Base-by-base conservation (phyloP, 2,888 invertebrate genomes). In the Seira musarum region DNA sequence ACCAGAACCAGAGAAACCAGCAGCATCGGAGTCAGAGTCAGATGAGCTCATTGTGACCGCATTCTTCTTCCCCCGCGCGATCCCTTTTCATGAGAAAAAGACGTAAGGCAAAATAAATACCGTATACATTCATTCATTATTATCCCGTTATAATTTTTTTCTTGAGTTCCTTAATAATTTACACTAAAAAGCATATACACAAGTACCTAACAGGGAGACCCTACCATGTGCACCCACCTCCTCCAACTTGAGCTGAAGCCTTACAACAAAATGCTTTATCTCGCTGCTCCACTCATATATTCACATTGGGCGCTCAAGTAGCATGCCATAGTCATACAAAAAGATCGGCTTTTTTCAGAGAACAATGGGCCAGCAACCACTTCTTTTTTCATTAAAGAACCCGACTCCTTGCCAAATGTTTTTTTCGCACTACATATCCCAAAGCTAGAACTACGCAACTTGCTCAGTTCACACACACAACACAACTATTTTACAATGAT, bases 11-110 rank as follows among this genome's bases (percentile, higher is more conserved):
- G n/a, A n/a, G n/a, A n/a, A n/a, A n/a, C n/a, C n/a, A n/a, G n/a
- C n/a, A n/a, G n/a, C n/a, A n/a, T n/a, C n/a, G n/a, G n/a, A n/a
- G n/a, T n/a, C 68, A 40, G 40, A 40, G 40, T 85, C 80, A 35
- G 76, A 80, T 74, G 73, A 69, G 71, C 69, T 82, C 77, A 76
- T 76, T 69, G 76, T 65, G 60, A 46, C 72, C 65, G 73, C 65
- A 24, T 17, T 25, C 30, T 53, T 53, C 19, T 67, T 30, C n/a
- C 63, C 17, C 78, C 74, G 49, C 81, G 82, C 75, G 79, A 82
- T 25, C 69, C 70, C 22, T 77, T 82, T 40, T 35, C 67, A 77
- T 46, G 63, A 72, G 74, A 15, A 8, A 13, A 65, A 19, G 21
- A 72, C 61, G 60, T 17, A 74, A 66, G n/a, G n/a, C 40, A 40